Conservation (phyloP, 2,888 invertebrate genomes). For the Pristionchus arcanus region DNA sequence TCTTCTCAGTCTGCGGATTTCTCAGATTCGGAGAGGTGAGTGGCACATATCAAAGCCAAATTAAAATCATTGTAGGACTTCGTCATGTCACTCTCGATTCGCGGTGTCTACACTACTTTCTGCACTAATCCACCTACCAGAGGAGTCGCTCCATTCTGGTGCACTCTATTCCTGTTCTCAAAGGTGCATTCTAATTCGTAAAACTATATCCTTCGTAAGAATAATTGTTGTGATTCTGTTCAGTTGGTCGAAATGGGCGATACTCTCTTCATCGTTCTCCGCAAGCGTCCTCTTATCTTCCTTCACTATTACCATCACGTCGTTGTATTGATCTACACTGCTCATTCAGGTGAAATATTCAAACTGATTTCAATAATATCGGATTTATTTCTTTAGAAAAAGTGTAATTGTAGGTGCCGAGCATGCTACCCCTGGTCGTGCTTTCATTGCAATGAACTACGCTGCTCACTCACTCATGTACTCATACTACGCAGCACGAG, state of each 20-base stretch:
- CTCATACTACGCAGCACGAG: conserved; percentile 20
- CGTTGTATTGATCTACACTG: conserved; percentile 78
- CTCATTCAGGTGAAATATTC: conserved; percentile 72
- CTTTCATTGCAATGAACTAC: conserved; percentile 42
- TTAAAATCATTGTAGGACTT: not conserved
- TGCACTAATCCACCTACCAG: conserved; percentile 73
- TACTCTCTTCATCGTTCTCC: conserved; percentile 77
- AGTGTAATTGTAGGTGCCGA: not conserved
- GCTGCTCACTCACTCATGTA: conserved; percentile 30
- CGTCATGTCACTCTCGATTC: conserved; percentile 61
- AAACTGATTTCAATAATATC: too few species aligned
- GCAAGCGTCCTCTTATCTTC: conserved; percentile 76
- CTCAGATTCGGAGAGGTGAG: conserved; percentile 76
- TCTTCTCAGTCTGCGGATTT: conserved; percentile 81
- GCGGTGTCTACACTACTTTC: conserved; percentile 70
- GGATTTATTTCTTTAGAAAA: too few species aligned
- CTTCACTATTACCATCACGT: conserved; percentile 79
- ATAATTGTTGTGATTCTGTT: not conserved
- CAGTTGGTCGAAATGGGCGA: conserved; percentile 77
- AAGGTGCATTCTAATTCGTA: too few species aligned
- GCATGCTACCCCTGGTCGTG: conserved; percentile 17
- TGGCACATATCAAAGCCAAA: too few species aligned
- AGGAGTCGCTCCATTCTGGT: conserved; percentile 71
- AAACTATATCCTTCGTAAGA: not conserved
- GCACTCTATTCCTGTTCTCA: conserved; percentile 73